A percentile compares a stretch with the other conserved stretches of the same genome.
phyloP scores from a whole-genome alignment of 2,888 invertebrate species.

The Macropis europaea region DNA sequence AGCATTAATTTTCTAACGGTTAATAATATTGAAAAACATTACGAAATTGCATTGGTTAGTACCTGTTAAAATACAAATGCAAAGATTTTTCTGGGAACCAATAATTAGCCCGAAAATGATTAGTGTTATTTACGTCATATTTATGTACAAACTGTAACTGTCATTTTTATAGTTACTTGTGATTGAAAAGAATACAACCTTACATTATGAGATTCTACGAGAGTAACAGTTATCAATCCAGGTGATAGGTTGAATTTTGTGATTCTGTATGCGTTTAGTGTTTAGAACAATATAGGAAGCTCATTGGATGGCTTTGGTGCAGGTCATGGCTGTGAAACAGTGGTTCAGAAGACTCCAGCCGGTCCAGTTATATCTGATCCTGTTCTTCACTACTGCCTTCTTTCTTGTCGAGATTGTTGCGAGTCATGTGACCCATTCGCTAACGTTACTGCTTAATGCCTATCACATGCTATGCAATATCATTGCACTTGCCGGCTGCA shows the following conservation, averaged over 20 bases:
- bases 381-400: constrained; percentile 87
- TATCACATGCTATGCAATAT: constrained; percentile 97
- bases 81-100: no score
- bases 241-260: not conserved
- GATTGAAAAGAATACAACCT: not conserved
- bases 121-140: no score
- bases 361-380: constrained; percentile 86
- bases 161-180: no score
- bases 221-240: constrained; percentile 2
- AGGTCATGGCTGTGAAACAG: constrained; percentile 88
- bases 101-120: no score
- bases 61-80: no score
- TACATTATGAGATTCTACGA: not conserved
- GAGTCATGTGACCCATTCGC: constrained; percentile 94
- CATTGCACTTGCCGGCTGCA: constrained; percentile 90
- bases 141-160: no score
- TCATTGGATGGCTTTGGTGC: constrained; percentile 26
- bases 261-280: not conserved
- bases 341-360: constrained; percentile 88
- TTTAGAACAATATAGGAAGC: constrained; percentile 19
- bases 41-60: no score
- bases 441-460: constrained; percentile 94
- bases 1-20: no score
- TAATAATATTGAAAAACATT: no score
- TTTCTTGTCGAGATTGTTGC: constrained; percentile 92